These are phyloP conservation scores for Pogonus chalceus DNA, from an alignment of 1,140 invertebrate species.

Conservation along the genomic window DNA sequence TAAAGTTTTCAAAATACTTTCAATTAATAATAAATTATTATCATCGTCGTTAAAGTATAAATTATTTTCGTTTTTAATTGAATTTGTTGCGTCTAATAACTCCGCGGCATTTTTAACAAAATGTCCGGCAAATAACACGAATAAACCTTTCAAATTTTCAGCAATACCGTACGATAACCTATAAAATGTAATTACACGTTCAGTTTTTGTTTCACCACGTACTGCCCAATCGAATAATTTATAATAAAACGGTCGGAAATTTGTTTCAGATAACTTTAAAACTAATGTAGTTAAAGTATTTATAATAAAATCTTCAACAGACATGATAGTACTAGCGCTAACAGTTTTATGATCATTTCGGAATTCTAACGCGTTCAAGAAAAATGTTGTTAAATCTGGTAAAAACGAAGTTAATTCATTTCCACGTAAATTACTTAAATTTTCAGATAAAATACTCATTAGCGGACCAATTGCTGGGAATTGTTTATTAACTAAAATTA, in stretches of 20 bases:
- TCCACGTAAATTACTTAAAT: slow-evolving; percentile 47
- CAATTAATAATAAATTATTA: slow-evolving; percentile 48
- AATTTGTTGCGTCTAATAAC: slow-evolving; percentile 52
- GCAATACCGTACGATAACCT: slow-evolving; percentile 67
- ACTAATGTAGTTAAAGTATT: slow-evolving; percentile 66
- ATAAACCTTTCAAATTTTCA: slow-evolving; percentile 74
- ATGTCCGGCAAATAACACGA: slow-evolving; percentile 78
- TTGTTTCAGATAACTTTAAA: slow-evolving; percentile 77
- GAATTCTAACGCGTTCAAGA: slow-evolving; percentile 65
- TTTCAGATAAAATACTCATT: slow-evolving; percentile 63
- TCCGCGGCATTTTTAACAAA: slow-evolving; percentile 70
- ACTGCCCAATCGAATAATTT: slow-evolving; percentile 79
- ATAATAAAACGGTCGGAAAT: slow-evolving; percentile 78
- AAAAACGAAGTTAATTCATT: slow-evolving; percentile 53
- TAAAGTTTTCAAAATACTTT: slow-evolving; percentile 62
- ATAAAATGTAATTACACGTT: slow-evolving; percentile 44
- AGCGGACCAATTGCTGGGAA: slow-evolving; percentile 54
- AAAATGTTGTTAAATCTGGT: slow-evolving; percentile 58
- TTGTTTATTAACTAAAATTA: slow-evolving; percentile 46
- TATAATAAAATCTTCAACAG: slow-evolving; percentile 60
- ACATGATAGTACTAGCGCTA: slow-evolving; percentile 33
- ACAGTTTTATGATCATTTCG: slow-evolving; percentile 37
- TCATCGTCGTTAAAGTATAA: slow-evolving; percentile 42
- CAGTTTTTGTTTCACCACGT: slow-evolving; percentile 44
- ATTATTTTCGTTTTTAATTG: slow-evolving; percentile 38